These are phyloP conservation scores for Chlorospingus flavigularis DNA, from an alignment of 2,797 vertebrate genomes.

Conservation along the genomic window DNA sequence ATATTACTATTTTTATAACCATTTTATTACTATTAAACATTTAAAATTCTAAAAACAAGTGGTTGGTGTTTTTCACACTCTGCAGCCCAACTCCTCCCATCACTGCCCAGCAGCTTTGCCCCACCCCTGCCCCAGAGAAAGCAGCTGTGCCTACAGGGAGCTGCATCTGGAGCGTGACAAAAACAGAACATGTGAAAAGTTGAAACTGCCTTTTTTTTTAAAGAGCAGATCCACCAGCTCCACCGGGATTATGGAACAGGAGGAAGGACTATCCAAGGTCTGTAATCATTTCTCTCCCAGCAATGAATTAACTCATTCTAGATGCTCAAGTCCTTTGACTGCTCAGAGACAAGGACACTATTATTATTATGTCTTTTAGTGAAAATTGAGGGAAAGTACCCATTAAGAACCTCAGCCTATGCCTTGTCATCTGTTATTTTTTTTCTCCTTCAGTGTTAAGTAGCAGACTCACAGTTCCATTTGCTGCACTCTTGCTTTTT, in stretches of 20 bases:
- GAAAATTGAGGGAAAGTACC: conserved; percentile 69
- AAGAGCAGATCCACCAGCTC: background rate
- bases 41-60: too few species aligned
- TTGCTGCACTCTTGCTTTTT: conserved; percentile 58
- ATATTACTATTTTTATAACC: background rate
- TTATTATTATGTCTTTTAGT: conserved; percentile 54
- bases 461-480: conserved; percentile 58
- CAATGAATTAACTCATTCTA: conserved; percentile 38
- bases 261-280: background rate
- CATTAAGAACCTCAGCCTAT: conserved; percentile 66
- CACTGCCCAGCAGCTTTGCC: fast-evolving
- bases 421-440: conserved; percentile 49
- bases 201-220: background rate
- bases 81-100: background rate
- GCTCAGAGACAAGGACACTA: conserved; percentile 20
- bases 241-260: background rate
- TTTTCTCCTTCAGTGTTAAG: conserved; percentile 39
- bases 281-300: background rate
- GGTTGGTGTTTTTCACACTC: background rate
- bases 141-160: background rate
- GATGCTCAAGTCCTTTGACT: conserved; percentile 16
- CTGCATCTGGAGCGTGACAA: background rate
- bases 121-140: background rate
- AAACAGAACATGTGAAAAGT: background rate
- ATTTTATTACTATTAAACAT: background rate